Evolutionary conservation across 1,140 invertebrate species (phyloP), one percentile per base, ranked within the genome.

Genomic region (Lordiphosa stackelbergi): DNA sequence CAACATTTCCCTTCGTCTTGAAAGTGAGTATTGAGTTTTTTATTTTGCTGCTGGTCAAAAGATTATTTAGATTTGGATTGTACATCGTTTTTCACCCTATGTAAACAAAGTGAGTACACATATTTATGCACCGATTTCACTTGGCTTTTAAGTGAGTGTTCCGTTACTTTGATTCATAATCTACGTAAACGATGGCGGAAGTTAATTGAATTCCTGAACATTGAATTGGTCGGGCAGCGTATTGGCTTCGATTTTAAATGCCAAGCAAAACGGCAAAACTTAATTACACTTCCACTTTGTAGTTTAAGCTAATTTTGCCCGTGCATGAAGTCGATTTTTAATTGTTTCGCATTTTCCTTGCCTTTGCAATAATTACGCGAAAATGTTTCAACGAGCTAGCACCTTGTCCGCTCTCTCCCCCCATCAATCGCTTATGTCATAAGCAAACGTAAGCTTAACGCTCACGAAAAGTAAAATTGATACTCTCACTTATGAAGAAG

Each of bases 401-500:
- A 8, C 5, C 6, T 3, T 10, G 13, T 43, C 37, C 22, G 40
- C n/a, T 9, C 8, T 8, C 40, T 4, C 37, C n/a, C 2, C n/a
- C 38, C 45, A 13, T 12, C 10, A 16, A 22, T 5, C 28, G 6
- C 28, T 79, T 79, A 81, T 70, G 71, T 72, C 77, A 81, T 79
- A 58, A 13, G 38, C 42, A 59, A 42, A 34, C 24, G 36, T 38
- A 36, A 36, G 40, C 38, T 24, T 24, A 40, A 16, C 46, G 31
- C 34, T 43, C 45, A 36, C 57, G 37, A 79, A 79, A 83, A 81
- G 75, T 69, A 81, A 81, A 81, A 83, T 61, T 53, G 41, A 56
- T 69, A 81, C 75, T 81, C 72, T 81, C 68, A 77, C 77, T 73
- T 51, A 45, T 35, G 11, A 3, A 16, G 35, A 35, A 31, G 38